These are phyloP conservation scores for Spilarctia lutea DNA, from an alignment of 2,888 invertebrate species.

Conservation along the genomic window DNA sequence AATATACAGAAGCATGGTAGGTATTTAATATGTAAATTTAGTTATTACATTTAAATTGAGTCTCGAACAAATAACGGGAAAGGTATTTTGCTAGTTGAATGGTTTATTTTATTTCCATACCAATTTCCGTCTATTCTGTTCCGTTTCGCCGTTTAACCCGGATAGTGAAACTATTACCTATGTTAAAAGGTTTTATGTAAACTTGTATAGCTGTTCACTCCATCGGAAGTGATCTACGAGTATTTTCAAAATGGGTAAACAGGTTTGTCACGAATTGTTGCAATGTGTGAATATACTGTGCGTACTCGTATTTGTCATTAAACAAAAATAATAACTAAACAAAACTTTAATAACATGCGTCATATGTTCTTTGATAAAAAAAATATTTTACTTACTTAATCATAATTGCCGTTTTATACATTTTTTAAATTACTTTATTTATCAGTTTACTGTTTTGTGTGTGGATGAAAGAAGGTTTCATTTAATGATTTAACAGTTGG, in stretches of 20 bases:
- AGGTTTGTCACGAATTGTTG: constrained; percentile 1
- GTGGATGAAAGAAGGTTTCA: too few relatives aligned
- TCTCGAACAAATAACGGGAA: constrained; percentile 6
- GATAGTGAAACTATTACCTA: constrained; percentile 16
- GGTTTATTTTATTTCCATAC: constrained; percentile 24
- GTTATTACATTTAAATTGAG: constrained; percentile 17
- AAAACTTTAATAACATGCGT: background rate
- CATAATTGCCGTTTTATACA: background rate
- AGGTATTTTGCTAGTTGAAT: background rate
- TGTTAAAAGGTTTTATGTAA: constrained; percentile 5
- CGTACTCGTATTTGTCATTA: too few relatives aligned
- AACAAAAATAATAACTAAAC: too few relatives aligned
- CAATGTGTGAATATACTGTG: background rate
- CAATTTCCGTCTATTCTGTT: constrained; percentile 22
- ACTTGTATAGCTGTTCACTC: constrained; percentile 15
- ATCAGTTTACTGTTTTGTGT: too few relatives aligned
- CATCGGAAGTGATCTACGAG: constrained; percentile 3
- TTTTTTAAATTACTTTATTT: too few relatives aligned
- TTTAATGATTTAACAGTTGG: too few relatives aligned
- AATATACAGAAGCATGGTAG: background rate
- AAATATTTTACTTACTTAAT: background rate
- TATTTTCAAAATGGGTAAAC: constrained; percentile 2
- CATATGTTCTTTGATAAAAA: background rate
- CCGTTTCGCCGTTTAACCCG: constrained; percentile 5
- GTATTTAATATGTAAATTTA: background rate